These are phyloP conservation scores for Euglossa dilemma DNA, from an alignment of 1,140 invertebrate species.

Conservation along the genomic window DNA sequence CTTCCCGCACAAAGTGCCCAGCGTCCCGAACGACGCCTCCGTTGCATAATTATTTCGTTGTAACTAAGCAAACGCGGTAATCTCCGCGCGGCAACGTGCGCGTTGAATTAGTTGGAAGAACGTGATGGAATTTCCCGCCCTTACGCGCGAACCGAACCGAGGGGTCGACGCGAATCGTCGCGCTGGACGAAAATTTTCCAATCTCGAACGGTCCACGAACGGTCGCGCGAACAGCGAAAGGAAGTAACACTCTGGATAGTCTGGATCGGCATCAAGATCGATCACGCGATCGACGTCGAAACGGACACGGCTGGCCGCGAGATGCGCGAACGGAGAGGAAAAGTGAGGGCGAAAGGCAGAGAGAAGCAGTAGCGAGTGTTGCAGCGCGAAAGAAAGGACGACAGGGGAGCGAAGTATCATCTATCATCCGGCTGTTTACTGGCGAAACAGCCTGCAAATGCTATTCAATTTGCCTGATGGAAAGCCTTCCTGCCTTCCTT, in stretches of 20 bases:
- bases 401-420: constrained; percentile 57
- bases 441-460: constrained; percentile 70
- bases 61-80: not conserved
- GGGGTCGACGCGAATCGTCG: not conserved
- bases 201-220: not conserved
- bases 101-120: not conserved
- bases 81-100: not conserved
- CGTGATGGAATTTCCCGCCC: not conserved
- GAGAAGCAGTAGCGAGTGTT: constrained; percentile 46
- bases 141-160: not conserved
- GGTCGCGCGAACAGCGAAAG: not conserved
- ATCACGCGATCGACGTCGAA: not conserved
- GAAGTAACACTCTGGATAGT: not conserved
- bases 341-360: constrained; percentile 32
- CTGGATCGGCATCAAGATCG: too few relatives aligned
- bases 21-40: not conserved
- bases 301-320: not conserved
- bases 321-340: not conserved
- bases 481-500: constrained; percentile 64
- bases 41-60: constrained; percentile 35
- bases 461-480: constrained; percentile 74
- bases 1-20: not conserved
- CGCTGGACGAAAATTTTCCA: not conserved
- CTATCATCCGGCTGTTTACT: constrained; percentile 71
- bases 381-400: constrained; percentile 40